Percentiles rank a stretch among this genome's conserved stretches.
These are phyloP conservation scores for Nematopogon swammerdamellus DNA, from an alignment of 2,888 invertebrate genomes.

Conservation along the genomic window DNA sequence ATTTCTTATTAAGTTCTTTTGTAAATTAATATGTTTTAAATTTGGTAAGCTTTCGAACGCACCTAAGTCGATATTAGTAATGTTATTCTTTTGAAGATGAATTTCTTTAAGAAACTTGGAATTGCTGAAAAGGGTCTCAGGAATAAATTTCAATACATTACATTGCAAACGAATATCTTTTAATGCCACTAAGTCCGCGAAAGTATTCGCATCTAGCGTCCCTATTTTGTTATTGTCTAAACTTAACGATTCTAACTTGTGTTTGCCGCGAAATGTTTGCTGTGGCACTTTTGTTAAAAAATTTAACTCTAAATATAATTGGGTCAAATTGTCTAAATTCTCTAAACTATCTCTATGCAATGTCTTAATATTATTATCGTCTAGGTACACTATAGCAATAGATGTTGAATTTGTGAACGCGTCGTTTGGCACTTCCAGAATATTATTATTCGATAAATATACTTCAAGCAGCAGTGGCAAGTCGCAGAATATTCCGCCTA, in stretches of 20 bases:
- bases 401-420: conserved; percentile 78
- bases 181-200: conserved; percentile 68
- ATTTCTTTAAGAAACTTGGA: conserved; percentile 73
- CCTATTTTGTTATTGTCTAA: conserved; percentile 83
- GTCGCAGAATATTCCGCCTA: conserved; percentile 78
- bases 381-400: conserved; percentile 76
- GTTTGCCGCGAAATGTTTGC: conserved; percentile 72
- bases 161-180: conserved; percentile 80
- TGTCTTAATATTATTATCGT: conserved; percentile 80
- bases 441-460: conserved; percentile 84
- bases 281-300: conserved; percentile 79
- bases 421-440: conserved; percentile 79
- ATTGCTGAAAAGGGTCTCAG: conserved; percentile 74
- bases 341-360: conserved; percentile 77
- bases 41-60: conserved; percentile 69
- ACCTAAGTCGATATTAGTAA: conserved; percentile 75
- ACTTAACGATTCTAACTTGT: conserved; percentile 73
- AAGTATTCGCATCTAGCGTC: conserved; percentile 74
- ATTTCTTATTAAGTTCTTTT: conserved; percentile 73
- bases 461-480: conserved; percentile 77
- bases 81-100: conserved; percentile 82
- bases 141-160: conserved; percentile 72
- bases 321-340: conserved; percentile 70
- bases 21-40: conserved; percentile 80
- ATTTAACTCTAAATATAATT: conserved; percentile 81